These are phyloP conservation scores for Hapalemur alaotrensis DNA, from an alignment of 2,797 vertebrate genomes.

Conservation along the genomic window DNA sequence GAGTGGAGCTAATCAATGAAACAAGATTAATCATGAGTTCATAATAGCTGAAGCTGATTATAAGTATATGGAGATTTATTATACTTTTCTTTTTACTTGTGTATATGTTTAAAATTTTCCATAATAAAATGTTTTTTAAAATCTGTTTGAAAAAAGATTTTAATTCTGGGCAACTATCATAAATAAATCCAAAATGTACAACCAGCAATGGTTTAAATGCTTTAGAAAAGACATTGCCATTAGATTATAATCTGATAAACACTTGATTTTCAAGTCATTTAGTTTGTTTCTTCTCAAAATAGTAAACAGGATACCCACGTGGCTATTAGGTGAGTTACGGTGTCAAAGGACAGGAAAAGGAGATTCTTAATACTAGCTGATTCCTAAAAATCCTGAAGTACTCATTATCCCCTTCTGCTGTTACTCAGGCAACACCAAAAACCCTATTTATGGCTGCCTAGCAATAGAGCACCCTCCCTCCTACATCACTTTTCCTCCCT, in stretches of 20 bases:
- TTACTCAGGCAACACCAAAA: constrained; percentile 44
- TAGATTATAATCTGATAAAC: background rate
- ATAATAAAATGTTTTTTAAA: background rate
- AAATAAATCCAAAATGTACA: constrained; percentile 20
- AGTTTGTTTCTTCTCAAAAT: constrained; percentile 29
- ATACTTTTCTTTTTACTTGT: background rate
- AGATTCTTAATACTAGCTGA: background rate
- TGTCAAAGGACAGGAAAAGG: background rate
- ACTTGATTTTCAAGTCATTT: background rate
- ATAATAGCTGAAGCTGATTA: background rate
- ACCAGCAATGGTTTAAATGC: background rate
- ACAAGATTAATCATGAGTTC: background rate
- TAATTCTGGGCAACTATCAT: background rate
- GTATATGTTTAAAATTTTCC: background rate
- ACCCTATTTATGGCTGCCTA: background rate
- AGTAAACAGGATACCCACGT: background rate
- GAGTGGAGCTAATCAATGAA: background rate
- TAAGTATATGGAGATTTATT: background rate
- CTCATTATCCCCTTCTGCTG: background rate
- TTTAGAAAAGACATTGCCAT: background rate
- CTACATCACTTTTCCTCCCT: background rate
- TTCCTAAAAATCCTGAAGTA: constrained; percentile 17
- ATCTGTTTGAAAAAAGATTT: background rate
- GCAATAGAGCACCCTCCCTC: background rate
- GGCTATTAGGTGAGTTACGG: background rate